phyloP scores from a whole-genome alignment of 2,797 vertebrate species.

The Neostethus bicornis region DNA sequence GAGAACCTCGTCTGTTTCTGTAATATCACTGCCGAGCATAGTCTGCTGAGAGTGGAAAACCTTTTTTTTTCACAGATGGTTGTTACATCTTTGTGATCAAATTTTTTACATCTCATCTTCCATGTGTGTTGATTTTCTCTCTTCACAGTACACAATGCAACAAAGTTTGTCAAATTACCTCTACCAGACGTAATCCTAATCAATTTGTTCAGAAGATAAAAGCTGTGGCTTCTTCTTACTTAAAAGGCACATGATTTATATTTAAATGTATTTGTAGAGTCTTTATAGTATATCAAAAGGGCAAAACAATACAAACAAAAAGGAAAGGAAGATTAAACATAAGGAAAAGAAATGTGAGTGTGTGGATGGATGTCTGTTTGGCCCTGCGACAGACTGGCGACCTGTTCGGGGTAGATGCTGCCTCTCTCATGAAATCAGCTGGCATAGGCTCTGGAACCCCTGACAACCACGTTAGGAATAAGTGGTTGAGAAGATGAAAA shows the following conservation, averaged over 20 bases:
- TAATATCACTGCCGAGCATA: conserved; percentile 49
- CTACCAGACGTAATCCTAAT: conserved; percentile 25
- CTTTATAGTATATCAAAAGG: conserved; percentile 25
- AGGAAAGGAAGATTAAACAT: background rate
- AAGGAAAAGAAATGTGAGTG: background rate
- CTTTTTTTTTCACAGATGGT: conserved; percentile 55
- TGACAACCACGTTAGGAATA: too few species aligned
- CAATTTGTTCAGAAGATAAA: conserved; percentile 34
- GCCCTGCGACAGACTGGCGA: too few species aligned
- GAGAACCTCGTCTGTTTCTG: conserved; percentile 68
- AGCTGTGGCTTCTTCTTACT: conserved; percentile 19
- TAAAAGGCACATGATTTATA: conserved; percentile 28
- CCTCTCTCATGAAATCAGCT: too few species aligned
- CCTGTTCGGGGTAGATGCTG: too few species aligned
- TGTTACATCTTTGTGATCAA: conserved; percentile 58
- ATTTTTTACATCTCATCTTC: conserved; percentile 63
- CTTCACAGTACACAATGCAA: conserved; percentile 36
- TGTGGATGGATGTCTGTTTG: too few species aligned
- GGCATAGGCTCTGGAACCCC: too few species aligned
- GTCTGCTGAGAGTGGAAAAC: conserved; percentile 37
- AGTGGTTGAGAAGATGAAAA: too few species aligned
- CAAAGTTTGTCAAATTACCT: conserved; percentile 48
- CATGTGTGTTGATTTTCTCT: conserved; percentile 40
- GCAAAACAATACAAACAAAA: conserved; percentile 7
- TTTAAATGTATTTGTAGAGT: conserved; percentile 29